A percentile compares a stretch with the other conserved stretches of the same genome.
Evolutionary conservation across 2,888 invertebrate species (phyloP).

Genomic region (Phalera bucephala): DNA sequence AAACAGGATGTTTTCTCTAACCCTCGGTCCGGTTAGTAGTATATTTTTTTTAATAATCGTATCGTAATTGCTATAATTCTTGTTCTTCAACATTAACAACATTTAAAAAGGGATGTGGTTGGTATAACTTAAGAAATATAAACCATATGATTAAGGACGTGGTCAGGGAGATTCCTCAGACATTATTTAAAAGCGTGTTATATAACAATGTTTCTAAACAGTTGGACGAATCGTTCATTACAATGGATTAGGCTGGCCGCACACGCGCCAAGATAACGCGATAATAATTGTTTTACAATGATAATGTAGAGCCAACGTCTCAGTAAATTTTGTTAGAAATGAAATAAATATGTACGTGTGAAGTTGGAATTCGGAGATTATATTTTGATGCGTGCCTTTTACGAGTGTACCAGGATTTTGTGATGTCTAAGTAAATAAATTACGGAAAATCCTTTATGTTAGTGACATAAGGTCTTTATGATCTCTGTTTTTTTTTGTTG

Average conservation of each 20-base stretch:
- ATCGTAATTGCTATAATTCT: no score
- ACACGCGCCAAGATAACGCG: slow-evolving; percentile 47
- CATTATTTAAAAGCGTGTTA: no score
- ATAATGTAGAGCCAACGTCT: slow-evolving; percentile 10
- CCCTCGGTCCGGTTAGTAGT: no score
- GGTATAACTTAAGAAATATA: no score
- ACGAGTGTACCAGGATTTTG: background rate
- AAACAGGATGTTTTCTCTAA: no score
- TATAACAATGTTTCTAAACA: background rate
- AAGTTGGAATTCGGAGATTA: background rate
- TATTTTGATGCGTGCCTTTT: background rate
- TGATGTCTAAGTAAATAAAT: slow-evolving; percentile 1
- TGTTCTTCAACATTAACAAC: no score
- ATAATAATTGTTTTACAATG: slow-evolving; percentile 21
- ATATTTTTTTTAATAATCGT: no score
- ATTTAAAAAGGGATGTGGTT: no score
- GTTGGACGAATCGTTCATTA: no score
- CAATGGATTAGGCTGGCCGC: slow-evolving; percentile 53
- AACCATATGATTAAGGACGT: no score
- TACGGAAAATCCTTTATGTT: background rate
- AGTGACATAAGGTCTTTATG: background rate
- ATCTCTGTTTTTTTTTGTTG: background rate
- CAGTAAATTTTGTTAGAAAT: background rate
- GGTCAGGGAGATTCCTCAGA: no score
- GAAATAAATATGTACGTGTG: background rate